Base-by-base conservation (phyloP, 2,113 vertebrate genomes). In the Halichoerus grypus region DNA sequence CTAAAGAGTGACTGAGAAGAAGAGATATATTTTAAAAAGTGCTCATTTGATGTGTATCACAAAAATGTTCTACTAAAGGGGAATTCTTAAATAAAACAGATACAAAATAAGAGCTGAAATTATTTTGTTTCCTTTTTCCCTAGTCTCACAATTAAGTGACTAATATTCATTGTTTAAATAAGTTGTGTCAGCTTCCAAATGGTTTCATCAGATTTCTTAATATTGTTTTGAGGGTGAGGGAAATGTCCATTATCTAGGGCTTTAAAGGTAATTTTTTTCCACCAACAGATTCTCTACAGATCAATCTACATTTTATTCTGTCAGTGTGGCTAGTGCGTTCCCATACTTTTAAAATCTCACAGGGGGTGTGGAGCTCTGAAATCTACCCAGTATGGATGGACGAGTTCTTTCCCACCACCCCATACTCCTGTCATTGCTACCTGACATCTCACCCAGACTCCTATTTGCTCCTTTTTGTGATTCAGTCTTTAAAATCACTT, bases 401-500 rank as follows among this genome's bases (percentile, higher is more conserved):
- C 22, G 36, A 80, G 55, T 80, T 82, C 31, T 82, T 53, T 76
- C 51, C 33, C 12, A n/a, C 22, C 49, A 15, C 3, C 53, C 53
- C 36, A 33, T 33, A 31, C 31, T n/a, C 39, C 53, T 42, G 8
- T 33, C 81, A 55, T 21, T 39, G 61, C 59, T 26, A 12, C 26
- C 42, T 55, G 51, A 16, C 6, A 57, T 59, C 33, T 95, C 88
- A 84, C 33, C 22, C 74, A 95, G 46, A 69, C 21, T 90, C n/a
- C 79, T 36, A 55, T 31, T 74, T 39, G 22, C 2, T 77, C 36
- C 21, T 39, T 49, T 93, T 76, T 87, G 69, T 94, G 88, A 76
- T 79, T 74, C 83, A 91, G 26, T 81, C 33, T 74, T 83, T 84
- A 26, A 94, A 97, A 92, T 92, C 53, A 82, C 74, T 74, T 95